Evolutionary conservation across 2,797 vertebrate genomes (phyloP), one percentile per base, ranked within the genome.

Genomic region (Spatula clypeata): DNA sequence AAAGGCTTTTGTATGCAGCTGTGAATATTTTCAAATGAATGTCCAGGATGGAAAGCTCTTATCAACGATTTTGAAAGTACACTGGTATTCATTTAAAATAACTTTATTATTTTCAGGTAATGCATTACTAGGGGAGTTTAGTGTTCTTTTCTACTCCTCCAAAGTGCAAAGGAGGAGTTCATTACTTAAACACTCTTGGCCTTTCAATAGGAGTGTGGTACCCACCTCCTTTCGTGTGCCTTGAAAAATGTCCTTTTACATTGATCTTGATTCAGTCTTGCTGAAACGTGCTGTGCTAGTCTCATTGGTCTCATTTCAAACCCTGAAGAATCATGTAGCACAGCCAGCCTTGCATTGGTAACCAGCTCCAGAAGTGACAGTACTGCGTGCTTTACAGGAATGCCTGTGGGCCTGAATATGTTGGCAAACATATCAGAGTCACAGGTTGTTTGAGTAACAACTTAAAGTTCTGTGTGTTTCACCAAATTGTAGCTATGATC

Each of bases 381-480:
- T 31, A 38, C 29, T 8, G 44, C 29, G 2, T 6, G 10, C 66
- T 72, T 38, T 3, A 23, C n/a, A 54, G 74, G 31, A 36, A 27
- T 12, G 4, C 17, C 53, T 64, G 64, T 4, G 18, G 44, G 38
- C 66, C 66, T 83, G 61, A 86, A 47, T 5, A 6, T 0, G 0
- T 61, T 77, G 57, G 64, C 70, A 61, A 80, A 51, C 73, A 34
- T 79, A 71, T 62, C 88, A 14, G 51, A 79, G 53, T 26, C 36
- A 49, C 24, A 6, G 27, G 47, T 40, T 87, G 34, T 84, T 87
- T 66, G 75, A 17, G 40, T 19, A 76, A 76, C 67, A 93, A 92
- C 80, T 86, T 38, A 34, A 79, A 60, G 24, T 70, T 51, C 58
- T 79, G 38, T 80, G 76, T 58, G 23, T 76, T 89, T 70, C 38